These are phyloP conservation scores for Cephalotes varians DNA, from an alignment of 2,888 invertebrate genomes.

Conservation along the genomic window DNA sequence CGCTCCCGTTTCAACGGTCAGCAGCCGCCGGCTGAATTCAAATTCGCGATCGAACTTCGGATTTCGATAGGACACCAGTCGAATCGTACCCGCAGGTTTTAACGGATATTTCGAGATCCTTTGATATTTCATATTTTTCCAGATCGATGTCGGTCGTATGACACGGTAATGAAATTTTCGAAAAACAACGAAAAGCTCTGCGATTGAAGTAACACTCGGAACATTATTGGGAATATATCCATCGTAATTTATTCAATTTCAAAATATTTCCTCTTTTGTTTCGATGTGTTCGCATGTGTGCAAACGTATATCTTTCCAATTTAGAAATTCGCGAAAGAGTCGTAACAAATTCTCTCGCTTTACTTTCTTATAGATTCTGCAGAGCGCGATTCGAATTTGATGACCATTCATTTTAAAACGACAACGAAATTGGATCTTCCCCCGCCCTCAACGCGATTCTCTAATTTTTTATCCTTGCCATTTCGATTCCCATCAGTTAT, in stretches of 20 bases:
- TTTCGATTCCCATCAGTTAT: conserved; percentile 84
- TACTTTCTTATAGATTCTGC: background rate
- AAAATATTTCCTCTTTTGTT: conserved; percentile 31
- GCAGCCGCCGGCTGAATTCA: conserved; percentile 67
- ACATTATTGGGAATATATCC: conserved; percentile 42
- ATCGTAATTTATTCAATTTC: conserved; percentile 33
- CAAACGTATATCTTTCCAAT: background rate
- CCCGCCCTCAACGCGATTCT: conserved; percentile 64
- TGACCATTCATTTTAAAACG: conserved; percentile 78
- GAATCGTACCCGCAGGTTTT: conserved; percentile 48
- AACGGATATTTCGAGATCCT: conserved; percentile 64
- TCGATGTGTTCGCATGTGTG: background rate
- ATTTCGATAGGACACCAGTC: conserved; percentile 70
- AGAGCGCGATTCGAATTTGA: conserved; percentile 79
- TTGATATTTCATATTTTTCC: conserved; percentile 55
- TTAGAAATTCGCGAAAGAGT: background rate
- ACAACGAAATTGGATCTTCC: conserved; percentile 81
- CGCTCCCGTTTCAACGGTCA: conserved; percentile 78
- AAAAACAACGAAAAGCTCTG: conserved; percentile 49
- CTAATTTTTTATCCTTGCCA: conserved; percentile 62
- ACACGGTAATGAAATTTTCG: conserved; percentile 50
- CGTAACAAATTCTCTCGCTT: background rate
- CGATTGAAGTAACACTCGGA: conserved; percentile 39
- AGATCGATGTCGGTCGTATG: conserved; percentile 37
- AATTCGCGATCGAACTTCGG: conserved; percentile 70